Evolutionary conservation across 2,113 vertebrate genomes (phyloP), one percentile per base, ranked within the genome.

Genomic region (Dromiciops gliroides): DNA sequence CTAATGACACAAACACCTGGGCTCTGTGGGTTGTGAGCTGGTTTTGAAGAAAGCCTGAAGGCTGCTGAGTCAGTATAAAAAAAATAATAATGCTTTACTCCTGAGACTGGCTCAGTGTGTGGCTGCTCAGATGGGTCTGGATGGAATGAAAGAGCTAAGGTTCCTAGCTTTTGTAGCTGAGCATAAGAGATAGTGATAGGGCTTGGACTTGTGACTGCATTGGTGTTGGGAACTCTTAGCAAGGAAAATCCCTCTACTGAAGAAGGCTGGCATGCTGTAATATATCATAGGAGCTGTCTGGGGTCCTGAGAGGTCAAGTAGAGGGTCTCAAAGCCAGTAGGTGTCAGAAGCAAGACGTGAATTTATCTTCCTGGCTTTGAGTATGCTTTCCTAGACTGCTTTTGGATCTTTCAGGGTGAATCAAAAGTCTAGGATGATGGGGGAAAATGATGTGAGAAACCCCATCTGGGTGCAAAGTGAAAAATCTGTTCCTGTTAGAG

Each of bases 71-170:
- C n/a, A 92, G 7, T 0, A 14, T 51, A 94, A 67, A 7, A 47
- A 51, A 24, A 60, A 49, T 48, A 88, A 19, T 11, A 92, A 60
- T 92, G 89, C 23, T 53, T 93, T 91, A 31, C 5, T 93, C 28
- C 48, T 49, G 53, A 90, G 49, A 50, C 37, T 48, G 95, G 83
- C 14, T 75, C 3, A 37, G 37, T 19, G 12, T 19, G 3, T 19
- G 37, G 19, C n/a, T 44, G 67, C 6, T 83, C 2, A 52, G 49
- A 60, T 89, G 16, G 24, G 67, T 91, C 91, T 89, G 90, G 91
- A 97, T 89, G 90, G 91, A 97, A 97, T 91, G 19, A 95, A 28
- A 96, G 91, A 92, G 19, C n/a, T 44, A 83, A 23, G 67, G n/a
- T 6, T 23, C 10, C 2, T 94, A 92, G 93, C 89, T 53, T 94